Evolutionary conservation across 2,113 vertebrate species (phyloP), one percentile per base, ranked within the genome.

Genomic region (Lethenteron camtschaticum): DNA sequence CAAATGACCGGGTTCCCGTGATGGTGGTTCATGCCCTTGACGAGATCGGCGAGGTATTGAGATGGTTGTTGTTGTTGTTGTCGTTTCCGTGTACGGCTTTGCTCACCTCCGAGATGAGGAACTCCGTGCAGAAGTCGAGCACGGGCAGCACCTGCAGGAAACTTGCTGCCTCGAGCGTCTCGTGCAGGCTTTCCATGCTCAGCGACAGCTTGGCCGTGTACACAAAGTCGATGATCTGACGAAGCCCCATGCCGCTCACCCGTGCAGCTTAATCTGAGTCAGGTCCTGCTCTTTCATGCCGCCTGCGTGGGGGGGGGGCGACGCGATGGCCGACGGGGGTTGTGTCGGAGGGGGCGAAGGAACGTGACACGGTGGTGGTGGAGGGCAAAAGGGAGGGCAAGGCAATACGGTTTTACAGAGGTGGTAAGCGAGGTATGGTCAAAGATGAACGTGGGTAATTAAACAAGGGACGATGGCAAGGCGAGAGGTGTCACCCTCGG

Each of bases 221-320:
- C 73, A 83, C 83, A 77, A 85, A 85, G 58, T 83, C 81, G 14
- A 85, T 82, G 6, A 85, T 83, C 76, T 81, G 85, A 76, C 79
- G 83, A 68, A 85, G 76, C 13, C 84, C 84, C 10, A 71, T 58
- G 56, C 75, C 77, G 68, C 79, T 83, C 71, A 85, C 78, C 83
- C 84, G 20, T 84, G 82, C 68, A 85, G 81, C 76, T 83, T 85
- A 68, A 85, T 84, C 75, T 81, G 79, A n/a, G 72, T 76, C 78
- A 83, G 81, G 70, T 83, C 80, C 76, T 81, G 80, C 76, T 85
- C 84, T 73, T 78, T 81, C 84, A 85, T 85, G 71, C 83, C 83
- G 71, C 81, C 84, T 85, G 66, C 20, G 14, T 56, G 3, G n/a
- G 58, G 69, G 56, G 59, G 16, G 16, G 59, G 16, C 13, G 59